A percentile compares a stretch with the other conserved stretches of the same genome.
These are phyloP conservation scores for Drosophila nikananu DNA, from an alignment of 1,140 invertebrate genomes.

Conservation along the genomic window DNA sequence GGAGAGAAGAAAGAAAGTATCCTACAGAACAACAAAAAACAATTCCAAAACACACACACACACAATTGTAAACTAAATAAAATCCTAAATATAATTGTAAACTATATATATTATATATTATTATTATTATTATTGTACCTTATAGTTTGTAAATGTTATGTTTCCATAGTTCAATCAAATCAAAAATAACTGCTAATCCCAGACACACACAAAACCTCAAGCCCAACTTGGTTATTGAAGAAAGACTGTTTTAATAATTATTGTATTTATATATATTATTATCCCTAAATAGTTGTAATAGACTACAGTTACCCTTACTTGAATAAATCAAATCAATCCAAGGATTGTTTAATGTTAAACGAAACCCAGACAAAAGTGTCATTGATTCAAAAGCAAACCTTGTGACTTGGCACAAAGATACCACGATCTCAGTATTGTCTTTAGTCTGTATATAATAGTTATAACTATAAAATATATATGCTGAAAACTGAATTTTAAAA, in stretches of 20 bases:
- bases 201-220: constrained; percentile 59
- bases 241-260: constrained; percentile 68
- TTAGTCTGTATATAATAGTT: constrained; percentile 28
- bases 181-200: constrained; percentile 35
- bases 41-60: constrained; percentile 39
- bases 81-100: constrained; percentile 32
- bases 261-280: constrained; percentile 34
- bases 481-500: constrained; percentile 31
- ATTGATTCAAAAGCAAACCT: constrained; percentile 29
- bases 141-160: constrained; percentile 53
- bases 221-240: constrained; percentile 64
- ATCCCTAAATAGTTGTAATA: constrained; percentile 1
- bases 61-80: constrained; percentile 44
- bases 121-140: constrained; percentile 39
- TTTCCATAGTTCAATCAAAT: constrained; percentile 49
- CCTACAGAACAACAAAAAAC: constrained; percentile 32
- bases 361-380: constrained; percentile 47
- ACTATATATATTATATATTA: constrained; percentile 11
- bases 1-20: constrained; percentile 40
- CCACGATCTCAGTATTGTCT: constrained; percentile 70
- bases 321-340: constrained; percentile 59
- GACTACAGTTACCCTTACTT: constrained; percentile 15
- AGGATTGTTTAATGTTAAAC: constrained; percentile 48
- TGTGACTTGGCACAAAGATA: constrained; percentile 63
- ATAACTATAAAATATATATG: constrained; percentile 20